phyloP scores from a whole-genome alignment of 2,797 vertebrate species.

The Gila robusta region DNA sequence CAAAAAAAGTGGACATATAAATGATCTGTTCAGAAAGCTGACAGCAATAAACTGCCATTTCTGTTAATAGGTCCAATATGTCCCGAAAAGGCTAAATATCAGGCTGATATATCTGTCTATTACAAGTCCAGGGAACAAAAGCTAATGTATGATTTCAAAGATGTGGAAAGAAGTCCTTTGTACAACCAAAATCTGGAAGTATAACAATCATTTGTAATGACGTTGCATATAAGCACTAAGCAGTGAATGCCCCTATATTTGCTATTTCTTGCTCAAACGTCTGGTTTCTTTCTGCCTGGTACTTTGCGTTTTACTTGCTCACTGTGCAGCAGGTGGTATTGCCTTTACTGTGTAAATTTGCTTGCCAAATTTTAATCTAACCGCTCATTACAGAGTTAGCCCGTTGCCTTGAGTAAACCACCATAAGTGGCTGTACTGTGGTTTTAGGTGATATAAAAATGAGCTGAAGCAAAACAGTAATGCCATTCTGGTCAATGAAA shows the following conservation, averaged over 20 bases:
- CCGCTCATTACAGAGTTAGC: constrained; percentile 30
- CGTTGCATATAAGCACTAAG: not conserved
- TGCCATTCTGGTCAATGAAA: not conserved
- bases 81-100: not conserved
- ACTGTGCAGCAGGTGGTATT: constrained; percentile 14
- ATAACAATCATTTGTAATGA: not conserved
- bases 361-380: constrained; percentile 43
- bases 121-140: not conserved
- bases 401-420: not conserved
- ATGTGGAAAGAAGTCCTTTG: not conserved
- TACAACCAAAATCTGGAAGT: not conserved
- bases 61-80: not conserved
- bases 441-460: constrained; percentile 32
- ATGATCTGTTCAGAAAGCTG: not conserved
- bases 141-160: not conserved
- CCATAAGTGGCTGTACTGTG: constrained; percentile 13
- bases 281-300: not conserved
- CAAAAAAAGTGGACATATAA: not conserved
- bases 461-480: constrained; percentile 23
- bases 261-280: not conserved
- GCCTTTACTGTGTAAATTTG: constrained; percentile 8
- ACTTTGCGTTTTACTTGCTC: not conserved
- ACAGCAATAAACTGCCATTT: not conserved
- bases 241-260: not conserved
- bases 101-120: not conserved